These are phyloP conservation scores for Eumeta japonica DNA, from an alignment of 1,140 invertebrate genomes.

Conservation along the genomic window DNA sequence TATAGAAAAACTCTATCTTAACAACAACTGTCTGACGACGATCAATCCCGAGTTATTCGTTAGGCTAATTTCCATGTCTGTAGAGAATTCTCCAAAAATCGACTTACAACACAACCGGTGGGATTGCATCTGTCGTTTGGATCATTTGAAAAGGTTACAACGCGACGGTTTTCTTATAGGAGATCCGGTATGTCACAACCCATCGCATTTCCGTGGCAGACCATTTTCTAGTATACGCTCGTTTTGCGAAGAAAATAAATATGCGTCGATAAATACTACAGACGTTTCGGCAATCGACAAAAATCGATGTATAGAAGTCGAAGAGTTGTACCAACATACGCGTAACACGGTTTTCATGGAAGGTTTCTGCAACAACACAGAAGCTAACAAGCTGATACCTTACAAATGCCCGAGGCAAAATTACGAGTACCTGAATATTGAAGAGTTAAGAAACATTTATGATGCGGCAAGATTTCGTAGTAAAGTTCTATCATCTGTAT, in stretches of 20 bases:
- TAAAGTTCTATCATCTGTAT: background rate
- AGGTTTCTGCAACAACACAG: background rate
- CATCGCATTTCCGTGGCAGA: conserved; percentile 17
- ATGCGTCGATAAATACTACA: too few species aligned
- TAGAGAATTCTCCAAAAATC: conserved; percentile 19
- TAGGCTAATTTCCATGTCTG: conserved; percentile 14
- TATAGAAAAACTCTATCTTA: conserved; percentile 32
- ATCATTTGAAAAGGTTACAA: conserved; percentile 22
- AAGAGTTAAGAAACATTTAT: background rate
- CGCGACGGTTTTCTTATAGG: conserved; percentile 18
- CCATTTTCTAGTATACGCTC: conserved; percentile 27
- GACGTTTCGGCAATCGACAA: background rate
- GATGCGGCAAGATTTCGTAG: background rate
- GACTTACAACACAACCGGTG: conserved; percentile 35
- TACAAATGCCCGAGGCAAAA: background rate
- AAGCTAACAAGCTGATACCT: background rate
- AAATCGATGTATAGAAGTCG: background rate
- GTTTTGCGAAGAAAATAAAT: conserved; percentile 18
- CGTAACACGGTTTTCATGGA: background rate
- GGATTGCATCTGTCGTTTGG: conserved; percentile 28
- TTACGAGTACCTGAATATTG: background rate
- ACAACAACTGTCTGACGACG: conserved; percentile 31
- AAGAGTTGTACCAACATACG: background rate
- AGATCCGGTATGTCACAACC: conserved; percentile 27
- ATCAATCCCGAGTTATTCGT: conserved; percentile 28